phyloP scores from a whole-genome alignment of 30 jellyfish, hydroid and myxozoan species.

The Aurelia coerulea region DNA sequence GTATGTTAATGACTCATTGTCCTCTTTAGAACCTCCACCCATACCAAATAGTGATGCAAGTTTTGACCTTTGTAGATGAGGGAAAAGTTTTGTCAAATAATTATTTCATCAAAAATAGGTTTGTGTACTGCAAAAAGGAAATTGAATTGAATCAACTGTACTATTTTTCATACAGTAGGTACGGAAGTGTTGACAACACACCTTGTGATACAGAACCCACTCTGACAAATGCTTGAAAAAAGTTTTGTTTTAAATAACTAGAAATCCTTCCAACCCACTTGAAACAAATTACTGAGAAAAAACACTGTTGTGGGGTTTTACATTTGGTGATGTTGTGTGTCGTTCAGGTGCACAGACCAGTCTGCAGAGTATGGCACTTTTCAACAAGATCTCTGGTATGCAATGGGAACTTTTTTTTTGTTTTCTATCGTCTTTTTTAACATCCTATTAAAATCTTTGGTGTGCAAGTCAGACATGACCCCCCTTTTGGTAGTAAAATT shows the following conservation, averaged over 20 bases:
- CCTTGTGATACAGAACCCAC: neutral
- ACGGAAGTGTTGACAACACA: neutral
- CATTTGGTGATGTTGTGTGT: too few relatives aligned
- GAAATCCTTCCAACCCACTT: too few relatives aligned
- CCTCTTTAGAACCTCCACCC: slow-evolving; percentile 56
- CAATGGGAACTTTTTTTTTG: too few relatives aligned
- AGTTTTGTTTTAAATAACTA: neutral
- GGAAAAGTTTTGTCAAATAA: neutral
- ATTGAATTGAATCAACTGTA: neutral
- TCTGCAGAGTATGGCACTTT: too few relatives aligned
- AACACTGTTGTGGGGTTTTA: too few relatives aligned
- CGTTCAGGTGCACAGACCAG: too few relatives aligned
- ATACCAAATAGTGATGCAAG: slow-evolving; percentile 88
- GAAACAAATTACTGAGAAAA: too few relatives aligned
- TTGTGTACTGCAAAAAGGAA: neutral
- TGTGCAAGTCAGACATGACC: too few relatives aligned
- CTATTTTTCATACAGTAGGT: neutral
- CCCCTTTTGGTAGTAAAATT: too few relatives aligned
- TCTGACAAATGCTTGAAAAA: neutral
- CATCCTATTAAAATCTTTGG: too few relatives aligned
- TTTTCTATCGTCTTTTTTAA: too few relatives aligned
- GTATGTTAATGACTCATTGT: slow-evolving; percentile 80
- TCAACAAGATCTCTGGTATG: too few relatives aligned
- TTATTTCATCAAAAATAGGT: neutral
- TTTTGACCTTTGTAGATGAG: slow-evolving; percentile 59